Percentiles rank a stretch among this genome's conserved stretches.
These are phyloP conservation scores for Tolypeutes matacus DNA, from an alignment of 2,797 vertebrate species.

Conservation along the genomic window DNA sequence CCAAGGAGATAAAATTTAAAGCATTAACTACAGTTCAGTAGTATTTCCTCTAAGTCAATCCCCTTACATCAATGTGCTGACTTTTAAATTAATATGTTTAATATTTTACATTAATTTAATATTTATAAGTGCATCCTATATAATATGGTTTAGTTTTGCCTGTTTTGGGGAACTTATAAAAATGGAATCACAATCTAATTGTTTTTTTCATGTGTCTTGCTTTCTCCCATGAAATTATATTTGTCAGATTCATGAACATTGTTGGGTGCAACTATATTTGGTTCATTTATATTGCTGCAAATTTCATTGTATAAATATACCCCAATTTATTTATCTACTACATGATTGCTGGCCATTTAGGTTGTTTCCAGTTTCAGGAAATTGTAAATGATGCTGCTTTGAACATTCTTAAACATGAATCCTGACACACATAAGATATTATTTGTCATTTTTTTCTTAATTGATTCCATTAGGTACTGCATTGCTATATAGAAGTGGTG, in stretches of 20 bases:
- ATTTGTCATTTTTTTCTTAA: too few species aligned
- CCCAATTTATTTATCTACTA: not conserved
- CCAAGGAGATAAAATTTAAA: not conserved
- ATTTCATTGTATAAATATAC: not conserved
- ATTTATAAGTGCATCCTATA: not conserved
- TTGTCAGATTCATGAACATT: not conserved
- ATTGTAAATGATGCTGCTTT: not conserved
- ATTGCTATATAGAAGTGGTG: too few species aligned
- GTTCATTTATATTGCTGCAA: not conserved
- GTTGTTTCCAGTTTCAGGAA: not conserved
- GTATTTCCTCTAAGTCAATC: not conserved
- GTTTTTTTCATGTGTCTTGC: not conserved
- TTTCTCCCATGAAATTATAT: not conserved
- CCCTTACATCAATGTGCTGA: not conserved
- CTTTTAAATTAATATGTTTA: not conserved
- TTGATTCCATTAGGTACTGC: too few species aligned
- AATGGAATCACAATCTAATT: not conserved
- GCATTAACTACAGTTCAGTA: not conserved
- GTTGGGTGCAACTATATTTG: not conserved
- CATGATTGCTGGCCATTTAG: not conserved
- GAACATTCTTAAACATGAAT: not conserved
- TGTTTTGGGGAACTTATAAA: slow-evolving; percentile 1
- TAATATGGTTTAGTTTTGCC: not conserved
- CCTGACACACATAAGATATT: not conserved
- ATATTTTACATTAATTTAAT: not conserved